phyloP scores from a whole-genome alignment of 2,113 vertebrate species.

The Esox niger region DNA sequence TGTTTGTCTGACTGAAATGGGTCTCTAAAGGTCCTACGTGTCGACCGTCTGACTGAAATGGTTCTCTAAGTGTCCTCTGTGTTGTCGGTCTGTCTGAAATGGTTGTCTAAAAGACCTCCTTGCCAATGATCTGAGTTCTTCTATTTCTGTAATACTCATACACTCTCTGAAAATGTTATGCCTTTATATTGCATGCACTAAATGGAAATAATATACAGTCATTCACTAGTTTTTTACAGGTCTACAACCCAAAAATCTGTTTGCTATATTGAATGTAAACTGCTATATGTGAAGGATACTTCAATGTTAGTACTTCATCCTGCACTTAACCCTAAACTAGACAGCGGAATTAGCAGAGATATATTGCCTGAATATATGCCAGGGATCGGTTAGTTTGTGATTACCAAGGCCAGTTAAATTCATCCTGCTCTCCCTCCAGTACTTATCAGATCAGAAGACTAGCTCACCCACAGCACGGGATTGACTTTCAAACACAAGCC shows the following conservation, averaged over 20 bases:
- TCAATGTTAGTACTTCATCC: background rate
- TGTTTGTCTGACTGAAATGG: too few relatives aligned
- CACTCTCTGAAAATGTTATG: slow-evolving; percentile 61
- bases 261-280: too few relatives aligned
- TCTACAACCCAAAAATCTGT: too few relatives aligned
- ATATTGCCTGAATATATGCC: slow-evolving; percentile 20
- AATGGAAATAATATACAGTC: background rate
- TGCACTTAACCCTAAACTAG: slow-evolving; percentile 7
- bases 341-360: slow-evolving; percentile 16
- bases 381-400: slow-evolving; percentile 42
- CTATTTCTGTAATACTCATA: slow-evolving; percentile 48
- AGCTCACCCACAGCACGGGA: slow-evolving; percentile 45
- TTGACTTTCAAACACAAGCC: slow-evolving; percentile 58
- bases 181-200: slow-evolving; percentile 14
- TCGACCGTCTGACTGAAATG: too few relatives aligned
- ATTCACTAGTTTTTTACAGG: too few relatives aligned
- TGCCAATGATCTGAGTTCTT: slow-evolving; percentile 5
- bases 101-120: slow-evolving; percentile 54
- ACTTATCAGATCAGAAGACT: slow-evolving; percentile 62
- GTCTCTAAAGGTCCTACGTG: too few relatives aligned
- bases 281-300: background rate
- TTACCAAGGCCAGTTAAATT: slow-evolving; percentile 66
- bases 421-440: slow-evolving; percentile 33
- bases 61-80: too few relatives aligned
- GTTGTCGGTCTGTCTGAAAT: slow-evolving; percentile 31